A percentile compares a stretch with the other conserved stretches of the same genome.
These are phyloP conservation scores for Globia sparganii DNA, from an alignment of 2,888 invertebrate species.

Conservation along the genomic window DNA sequence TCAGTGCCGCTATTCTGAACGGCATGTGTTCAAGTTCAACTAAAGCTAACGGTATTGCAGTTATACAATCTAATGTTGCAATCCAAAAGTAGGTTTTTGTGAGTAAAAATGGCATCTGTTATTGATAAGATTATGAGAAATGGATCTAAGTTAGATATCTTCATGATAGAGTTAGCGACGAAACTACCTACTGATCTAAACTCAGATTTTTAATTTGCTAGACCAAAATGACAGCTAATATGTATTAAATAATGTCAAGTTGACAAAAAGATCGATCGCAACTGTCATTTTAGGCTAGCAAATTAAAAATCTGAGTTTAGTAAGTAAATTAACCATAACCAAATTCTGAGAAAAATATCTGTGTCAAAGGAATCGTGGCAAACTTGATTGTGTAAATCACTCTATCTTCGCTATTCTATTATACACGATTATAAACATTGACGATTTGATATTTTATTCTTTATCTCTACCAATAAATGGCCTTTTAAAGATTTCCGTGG, in stretches of 20 bases:
- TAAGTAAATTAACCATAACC: background rate
- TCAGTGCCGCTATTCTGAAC: constrained; percentile 17
- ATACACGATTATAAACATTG: background rate
- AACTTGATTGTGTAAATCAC: constrained; percentile 31
- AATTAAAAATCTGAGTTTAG: background rate
- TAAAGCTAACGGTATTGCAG: constrained; percentile 33
- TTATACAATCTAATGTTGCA: constrained; percentile 2
- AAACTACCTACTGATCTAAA: background rate
- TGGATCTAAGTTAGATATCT: background rate
- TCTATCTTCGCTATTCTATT: constrained; percentile 24
- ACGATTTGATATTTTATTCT: constrained; percentile 8
- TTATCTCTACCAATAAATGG: background rate
- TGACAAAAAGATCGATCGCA: background rate
- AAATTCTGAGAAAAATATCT: constrained; percentile 33
- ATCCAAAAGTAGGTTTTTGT: constrained; percentile 6
- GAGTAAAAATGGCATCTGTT: background rate
- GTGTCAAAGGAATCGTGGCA: constrained; percentile 19
- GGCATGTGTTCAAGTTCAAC: constrained; percentile 13
- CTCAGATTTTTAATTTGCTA: no score
- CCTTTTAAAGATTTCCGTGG: background rate
- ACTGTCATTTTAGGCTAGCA: background rate
- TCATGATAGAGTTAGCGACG: background rate
- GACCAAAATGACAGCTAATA: background rate
- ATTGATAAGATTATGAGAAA: background rate
- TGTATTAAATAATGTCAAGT: background rate